A percentile compares a stretch with the other conserved stretches of the same genome.
These are phyloP conservation scores for Ernsta delagoae DNA, from an alignment of 2,888 invertebrate species.

Conservation along the genomic window DNA sequence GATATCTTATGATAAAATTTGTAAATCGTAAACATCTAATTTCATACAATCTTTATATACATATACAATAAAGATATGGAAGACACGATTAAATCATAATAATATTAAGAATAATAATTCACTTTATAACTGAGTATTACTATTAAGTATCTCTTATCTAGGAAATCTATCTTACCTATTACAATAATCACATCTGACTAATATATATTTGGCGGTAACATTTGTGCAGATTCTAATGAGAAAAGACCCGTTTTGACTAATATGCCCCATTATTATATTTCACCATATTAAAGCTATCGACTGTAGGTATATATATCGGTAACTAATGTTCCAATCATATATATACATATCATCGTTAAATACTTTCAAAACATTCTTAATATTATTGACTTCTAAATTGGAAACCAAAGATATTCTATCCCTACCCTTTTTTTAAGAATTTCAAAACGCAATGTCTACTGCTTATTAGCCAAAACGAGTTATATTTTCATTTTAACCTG, in stretches of 20 bases:
- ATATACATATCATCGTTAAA: no score
- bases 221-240: not conserved
- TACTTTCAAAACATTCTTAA: no score
- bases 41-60: constrained; percentile 44
- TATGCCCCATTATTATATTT: no score
- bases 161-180: constrained; percentile 47
- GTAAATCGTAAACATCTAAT: constrained; percentile 46
- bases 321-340: no score
- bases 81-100: constrained; percentile 47
- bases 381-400: no score
- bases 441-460: no score
- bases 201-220: constrained; percentile 44
- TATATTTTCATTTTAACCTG: not conserved
- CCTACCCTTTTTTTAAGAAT: no score
- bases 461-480: not conserved
- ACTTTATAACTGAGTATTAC: constrained; percentile 44
- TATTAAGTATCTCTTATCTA: no score
- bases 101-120: constrained; percentile 42
- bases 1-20: constrained; percentile 47
- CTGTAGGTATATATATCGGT: no score
- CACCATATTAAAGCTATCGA: no score
- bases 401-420: no score
- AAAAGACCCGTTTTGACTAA: not conserved
- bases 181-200: constrained; percentile 56
- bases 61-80: constrained; percentile 47